These are phyloP conservation scores for Cyphomyrus plagiostoma DNA, from an alignment of 2,113 vertebrate species.

Conservation along the genomic window DNA sequence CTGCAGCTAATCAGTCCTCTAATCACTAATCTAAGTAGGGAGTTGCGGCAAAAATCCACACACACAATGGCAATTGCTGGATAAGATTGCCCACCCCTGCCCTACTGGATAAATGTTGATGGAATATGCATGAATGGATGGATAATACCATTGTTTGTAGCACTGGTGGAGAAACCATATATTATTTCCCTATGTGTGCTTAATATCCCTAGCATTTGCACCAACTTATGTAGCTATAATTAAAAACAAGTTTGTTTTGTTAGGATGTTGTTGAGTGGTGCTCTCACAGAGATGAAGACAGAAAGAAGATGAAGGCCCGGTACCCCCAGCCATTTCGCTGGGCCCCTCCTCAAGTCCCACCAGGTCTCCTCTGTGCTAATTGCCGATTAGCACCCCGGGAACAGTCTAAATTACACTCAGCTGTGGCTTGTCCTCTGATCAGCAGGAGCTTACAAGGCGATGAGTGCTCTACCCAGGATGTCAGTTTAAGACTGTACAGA, in stretches of 20 bases:
- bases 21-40: not conserved
- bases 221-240: not conserved
- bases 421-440: not conserved
- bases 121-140: not conserved
- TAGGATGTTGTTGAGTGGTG: not conserved
- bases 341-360: not conserved
- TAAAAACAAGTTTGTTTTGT: not conserved
- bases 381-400: slow-evolving; percentile 13
- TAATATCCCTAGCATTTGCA: not conserved
- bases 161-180: not conserved
- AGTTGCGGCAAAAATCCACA: not conserved
- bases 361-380: slow-evolving; percentile 2
- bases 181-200: not conserved
- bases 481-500: not conserved
- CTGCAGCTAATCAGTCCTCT: not conserved
- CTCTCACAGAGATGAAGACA: not conserved
- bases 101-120: not conserved
- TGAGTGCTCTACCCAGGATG: not conserved
- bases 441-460: not conserved
- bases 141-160: not conserved
- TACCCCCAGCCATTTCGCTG: not conserved
- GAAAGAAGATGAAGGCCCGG: not conserved
- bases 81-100: not conserved
- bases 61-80: not conserved
- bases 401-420: slow-evolving; percentile 9